Percentiles rank a stretch among this genome's conserved stretches.
These are phyloP conservation scores for Ichneumoninae sp. DNA, from an alignment of 2,888 invertebrate genomes.

Conservation along the genomic window DNA sequence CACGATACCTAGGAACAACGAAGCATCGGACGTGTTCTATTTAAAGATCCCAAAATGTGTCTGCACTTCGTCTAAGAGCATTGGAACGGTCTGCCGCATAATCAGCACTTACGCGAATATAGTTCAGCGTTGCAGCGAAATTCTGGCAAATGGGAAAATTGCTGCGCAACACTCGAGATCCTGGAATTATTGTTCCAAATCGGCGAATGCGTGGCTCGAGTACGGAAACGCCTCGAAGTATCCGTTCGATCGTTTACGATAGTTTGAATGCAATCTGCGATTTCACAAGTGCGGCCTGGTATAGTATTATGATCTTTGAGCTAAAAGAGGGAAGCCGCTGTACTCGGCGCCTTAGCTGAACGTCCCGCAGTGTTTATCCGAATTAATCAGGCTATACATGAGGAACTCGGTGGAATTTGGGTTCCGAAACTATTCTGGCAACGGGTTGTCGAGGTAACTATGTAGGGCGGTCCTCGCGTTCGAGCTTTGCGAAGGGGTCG, in stretches of 20 bases:
- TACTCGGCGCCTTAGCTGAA: slow-evolving; percentile 24
- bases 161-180: slow-evolving; percentile 46
- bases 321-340: background rate
- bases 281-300: slow-evolving; percentile 11
- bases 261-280: background rate
- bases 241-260: slow-evolving; percentile 8
- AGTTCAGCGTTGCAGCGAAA: slow-evolving; percentile 8
- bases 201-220: background rate
- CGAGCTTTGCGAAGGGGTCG: slow-evolving; percentile 12
- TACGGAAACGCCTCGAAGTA: background rate
- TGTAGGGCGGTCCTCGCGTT: background rate
- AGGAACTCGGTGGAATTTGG: slow-evolving; percentile 29
- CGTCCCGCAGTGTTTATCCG: slow-evolving; percentile 34
- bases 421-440: slow-evolving; percentile 26
- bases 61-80: slow-evolving; percentile 61
- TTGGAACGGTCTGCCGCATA: slow-evolving; percentile 27
- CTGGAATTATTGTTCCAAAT: slow-evolving; percentile 30
- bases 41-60: slow-evolving; percentile 56
- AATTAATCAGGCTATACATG: slow-evolving; percentile 32
- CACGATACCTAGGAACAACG: slow-evolving; percentile 29
- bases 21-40: slow-evolving; percentile 57
- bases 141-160: slow-evolving; percentile 51
- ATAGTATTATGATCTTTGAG: slow-evolving; percentile 15
- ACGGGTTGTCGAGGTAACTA: slow-evolving; percentile 17
- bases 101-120: slow-evolving; percentile 26